Percentiles rank a stretch among this genome's conserved stretches.
Conservation (phyloP, 2,113 vertebrate species). For the Puntigrus tetrazona region DNA sequence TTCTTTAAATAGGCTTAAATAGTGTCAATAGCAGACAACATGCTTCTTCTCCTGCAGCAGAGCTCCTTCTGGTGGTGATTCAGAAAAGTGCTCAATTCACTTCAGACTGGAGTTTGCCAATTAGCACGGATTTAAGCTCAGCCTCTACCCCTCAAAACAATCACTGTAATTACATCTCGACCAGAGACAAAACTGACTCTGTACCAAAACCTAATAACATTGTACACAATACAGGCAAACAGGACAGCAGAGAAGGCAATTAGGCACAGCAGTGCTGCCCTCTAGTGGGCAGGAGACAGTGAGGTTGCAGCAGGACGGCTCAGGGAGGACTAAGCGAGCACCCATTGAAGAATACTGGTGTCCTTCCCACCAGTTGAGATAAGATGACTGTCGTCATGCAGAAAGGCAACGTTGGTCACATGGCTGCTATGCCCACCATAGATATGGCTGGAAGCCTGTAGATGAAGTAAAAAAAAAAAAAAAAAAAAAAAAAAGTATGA, state of each 20-base stretch:
- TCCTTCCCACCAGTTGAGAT: conserved; percentile 89
- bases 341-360: conserved; percentile 89
- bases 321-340: conserved; percentile 79
- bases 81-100: conserved; percentile 59
- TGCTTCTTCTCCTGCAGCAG: conserved; percentile 63
- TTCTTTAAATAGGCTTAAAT: conserved; percentile 56
- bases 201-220: conserved; percentile 39
- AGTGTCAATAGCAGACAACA: conserved; percentile 57
- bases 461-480: neutral
- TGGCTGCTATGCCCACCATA: conserved; percentile 92
- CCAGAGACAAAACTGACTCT: conserved; percentile 27
- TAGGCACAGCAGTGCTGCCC: conserved; percentile 74
- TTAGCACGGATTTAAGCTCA: conserved; percentile 7
- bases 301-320: conserved; percentile 50
- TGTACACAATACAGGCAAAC: conserved; percentile 40
- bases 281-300: conserved; percentile 67
- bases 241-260: conserved; percentile 39
- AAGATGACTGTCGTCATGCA: conserved; percentile 81
- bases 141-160: conserved; percentile 4
- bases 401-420: conserved; percentile 91
- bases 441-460: conserved; percentile 82
- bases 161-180: conserved; percentile 1
- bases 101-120: conserved; percentile 53
- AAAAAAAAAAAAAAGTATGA: too few species aligned
- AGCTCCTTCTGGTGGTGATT: conserved; percentile 66